Base-by-base conservation (phyloP, 2,888 invertebrate species). In the Rhorus exstirpatorius region DNA sequence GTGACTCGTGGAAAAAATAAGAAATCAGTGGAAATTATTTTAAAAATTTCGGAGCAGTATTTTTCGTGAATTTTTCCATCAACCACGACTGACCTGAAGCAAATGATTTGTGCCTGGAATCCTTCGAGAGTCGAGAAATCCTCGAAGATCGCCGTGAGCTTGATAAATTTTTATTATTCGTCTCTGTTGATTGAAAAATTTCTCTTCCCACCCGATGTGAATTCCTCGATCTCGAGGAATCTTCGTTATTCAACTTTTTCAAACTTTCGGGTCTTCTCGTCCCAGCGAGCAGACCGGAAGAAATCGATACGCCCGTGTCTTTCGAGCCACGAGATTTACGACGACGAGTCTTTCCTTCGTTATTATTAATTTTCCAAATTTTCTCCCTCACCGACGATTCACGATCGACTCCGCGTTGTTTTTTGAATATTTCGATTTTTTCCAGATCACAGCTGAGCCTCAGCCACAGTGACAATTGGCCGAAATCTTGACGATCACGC, bases 401-500 rank as follows among this genome's bases (percentile, higher is more conserved):
- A 21, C 44, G 8, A 10, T 2, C 8, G 19, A 71, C 71, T 24
- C 81, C 83, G 3, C 81, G 79, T 51, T 82, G 74, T 46, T 72
- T 84, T 46, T 88, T 90, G 75, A 89, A 91, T 3, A 26, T 70
- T 12, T 87, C 83, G 1, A 91, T 86, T 53, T 86, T 84, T n/a
- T 88, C 83, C 2, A 88, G 49, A 60, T 90, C 87, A 41, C 91
- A 91, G 49, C 89, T 90, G 26, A 91, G 83, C 10, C 88, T 71
- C 8, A 91, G 82, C 91, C 90, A 92, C 1, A 92, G 51, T 1
- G 90, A 90, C 35, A 91, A 80, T 63, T 90, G 87, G 2, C 91
- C 91, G 8, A 91, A 88, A 72, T 86, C 86, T n/a, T n/a, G n/a
- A 17, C 70, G 61, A 8, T 84, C 85, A 0, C 75, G 65, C 19